These are phyloP conservation scores for Aurelia aurita DNA, from an alignment of 30 jellyfish, hydroid and myxozoan genomes.

Conservation along the genomic window DNA sequence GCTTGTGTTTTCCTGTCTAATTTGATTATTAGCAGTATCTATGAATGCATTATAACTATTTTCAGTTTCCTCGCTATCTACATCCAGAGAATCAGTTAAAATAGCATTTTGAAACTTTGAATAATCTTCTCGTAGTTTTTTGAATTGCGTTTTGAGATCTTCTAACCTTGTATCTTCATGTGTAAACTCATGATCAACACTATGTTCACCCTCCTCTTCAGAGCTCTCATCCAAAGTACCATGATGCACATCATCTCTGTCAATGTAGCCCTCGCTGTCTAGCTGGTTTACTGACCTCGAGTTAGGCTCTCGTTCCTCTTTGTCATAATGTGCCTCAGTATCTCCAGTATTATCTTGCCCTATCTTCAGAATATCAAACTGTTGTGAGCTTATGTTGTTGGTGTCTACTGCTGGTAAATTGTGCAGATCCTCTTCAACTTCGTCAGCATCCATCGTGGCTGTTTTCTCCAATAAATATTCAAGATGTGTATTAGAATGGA, in stretches of 20 bases:
- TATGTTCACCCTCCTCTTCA: not conserved
- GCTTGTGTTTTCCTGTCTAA: not conserved
- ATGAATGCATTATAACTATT: not conserved
- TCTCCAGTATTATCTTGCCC: constrained; percentile 28
- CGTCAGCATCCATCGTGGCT: not conserved
- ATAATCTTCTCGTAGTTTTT: constrained; percentile 21
- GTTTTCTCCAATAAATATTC: constrained; percentile 31
- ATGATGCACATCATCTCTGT: not conserved
- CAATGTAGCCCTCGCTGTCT: constrained; percentile 7
- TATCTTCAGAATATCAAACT: constrained; percentile 20
- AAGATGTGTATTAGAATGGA: constrained; percentile 47
- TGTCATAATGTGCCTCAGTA: not conserved
- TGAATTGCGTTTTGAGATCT: constrained; percentile 2
- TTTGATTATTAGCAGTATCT: not conserved
- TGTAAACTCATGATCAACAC: not conserved
- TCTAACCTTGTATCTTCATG: not conserved
- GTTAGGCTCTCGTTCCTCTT: too few species aligned
- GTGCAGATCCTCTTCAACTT: not conserved
- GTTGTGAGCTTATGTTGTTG: not conserved
- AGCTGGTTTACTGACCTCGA: too few species aligned
- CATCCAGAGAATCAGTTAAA: constrained; percentile 39
- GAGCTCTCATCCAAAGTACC: not conserved
- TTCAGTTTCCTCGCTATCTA: not conserved
- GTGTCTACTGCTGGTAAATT: not conserved
- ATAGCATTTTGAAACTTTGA: not conserved